These are phyloP conservation scores for Buphagus erythrorhynchus DNA, from an alignment of 2,797 vertebrate genomes.

Conservation along the genomic window DNA sequence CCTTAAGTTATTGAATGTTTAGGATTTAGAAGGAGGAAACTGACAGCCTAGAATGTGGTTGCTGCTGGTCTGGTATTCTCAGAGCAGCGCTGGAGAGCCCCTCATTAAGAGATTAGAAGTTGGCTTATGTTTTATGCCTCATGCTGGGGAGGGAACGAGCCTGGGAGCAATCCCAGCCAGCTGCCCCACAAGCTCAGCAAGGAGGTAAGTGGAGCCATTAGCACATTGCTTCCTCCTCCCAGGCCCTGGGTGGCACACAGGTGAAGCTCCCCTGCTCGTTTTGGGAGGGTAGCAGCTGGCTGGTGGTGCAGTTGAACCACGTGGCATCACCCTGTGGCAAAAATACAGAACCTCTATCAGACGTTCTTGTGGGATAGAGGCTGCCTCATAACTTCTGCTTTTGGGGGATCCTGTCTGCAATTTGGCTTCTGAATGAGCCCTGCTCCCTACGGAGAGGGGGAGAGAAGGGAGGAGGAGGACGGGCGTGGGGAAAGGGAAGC, in stretches of 20 bases:
- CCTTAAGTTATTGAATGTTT: neutral
- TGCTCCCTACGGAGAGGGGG: neutral
- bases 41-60: neutral
- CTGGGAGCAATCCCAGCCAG: neutral
- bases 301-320: neutral
- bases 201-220: neutral
- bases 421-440: constrained; percentile 14
- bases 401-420: neutral
- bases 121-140: neutral
- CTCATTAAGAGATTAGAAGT: constrained; percentile 30
- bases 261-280: neutral
- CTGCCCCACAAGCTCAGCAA: neutral
- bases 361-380: neutral
- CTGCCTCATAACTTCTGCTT: neutral
- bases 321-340: neutral
- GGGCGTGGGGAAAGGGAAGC: neutral
- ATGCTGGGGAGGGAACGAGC: neutral
- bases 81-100: neutral
- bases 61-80: neutral
- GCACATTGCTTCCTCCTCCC: neutral
- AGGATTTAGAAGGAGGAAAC: neutral
- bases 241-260: neutral
- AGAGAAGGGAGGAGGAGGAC: neutral
- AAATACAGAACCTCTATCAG: neutral
- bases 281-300: neutral